Evolutionary conservation across 2,888 invertebrate genomes (phyloP).

Genomic region (Amphipyra tragopoginis): DNA sequence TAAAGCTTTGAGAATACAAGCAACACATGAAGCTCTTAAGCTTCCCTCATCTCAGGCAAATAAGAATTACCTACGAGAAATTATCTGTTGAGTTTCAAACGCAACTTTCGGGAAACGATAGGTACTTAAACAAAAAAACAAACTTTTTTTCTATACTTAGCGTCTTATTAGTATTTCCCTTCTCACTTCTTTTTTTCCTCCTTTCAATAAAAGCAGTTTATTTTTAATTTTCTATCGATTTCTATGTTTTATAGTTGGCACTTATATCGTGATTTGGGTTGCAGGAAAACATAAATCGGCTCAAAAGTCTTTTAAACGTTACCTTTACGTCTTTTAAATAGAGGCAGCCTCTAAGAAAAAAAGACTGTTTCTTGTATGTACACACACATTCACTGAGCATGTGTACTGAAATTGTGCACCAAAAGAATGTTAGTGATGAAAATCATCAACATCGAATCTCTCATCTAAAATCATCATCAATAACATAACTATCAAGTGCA

Average conservation of each 20-base stretch:
- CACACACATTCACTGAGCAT: no score
- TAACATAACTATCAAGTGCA: no score
- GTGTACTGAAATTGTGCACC: no score
- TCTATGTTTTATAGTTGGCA: not conserved
- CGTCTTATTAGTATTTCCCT: no score
- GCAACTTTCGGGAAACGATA: slow-evolving; percentile 17
- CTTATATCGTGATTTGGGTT: not conserved
- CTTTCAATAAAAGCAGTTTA: not conserved
- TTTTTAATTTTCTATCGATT: not conserved
- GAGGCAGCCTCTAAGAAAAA: no score
- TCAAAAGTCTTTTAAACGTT: not conserved
- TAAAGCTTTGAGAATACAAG: slow-evolving; percentile 19
- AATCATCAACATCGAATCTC: no score
- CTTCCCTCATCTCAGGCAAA: slow-evolving; percentile 18
- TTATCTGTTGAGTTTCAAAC: slow-evolving; percentile 21
- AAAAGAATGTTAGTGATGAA: no score
- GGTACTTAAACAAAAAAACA: slow-evolving; percentile 7
- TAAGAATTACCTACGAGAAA: slow-evolving; percentile 24
- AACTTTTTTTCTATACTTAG: no score
- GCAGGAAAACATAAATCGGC: not conserved
- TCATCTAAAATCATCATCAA: no score
- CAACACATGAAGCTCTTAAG: slow-evolving; percentile 5
- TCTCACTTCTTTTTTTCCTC: slow-evolving; percentile 3
- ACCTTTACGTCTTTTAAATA: no score
- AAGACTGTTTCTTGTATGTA: no score